Conservation (phyloP, 2,797 vertebrate genomes). For the Sebastes kiyomatsui region DNA sequence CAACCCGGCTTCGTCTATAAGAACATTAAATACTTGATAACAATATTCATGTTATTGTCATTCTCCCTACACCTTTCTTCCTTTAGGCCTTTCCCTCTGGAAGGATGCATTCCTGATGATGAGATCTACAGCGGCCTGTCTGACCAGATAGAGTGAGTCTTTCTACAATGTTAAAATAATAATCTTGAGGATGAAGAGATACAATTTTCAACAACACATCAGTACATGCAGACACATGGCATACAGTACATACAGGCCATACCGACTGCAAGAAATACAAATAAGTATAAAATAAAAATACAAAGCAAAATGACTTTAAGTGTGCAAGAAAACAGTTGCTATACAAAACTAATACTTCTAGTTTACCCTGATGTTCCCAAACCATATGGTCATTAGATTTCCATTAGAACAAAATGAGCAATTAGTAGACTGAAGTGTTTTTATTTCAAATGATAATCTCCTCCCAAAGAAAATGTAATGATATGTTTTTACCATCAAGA, state of each 20-base stretch:
- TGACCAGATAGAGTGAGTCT: slow-evolving; percentile 92
- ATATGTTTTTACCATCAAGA: not conserved
- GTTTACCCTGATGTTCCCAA: too few species aligned
- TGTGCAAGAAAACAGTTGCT: not conserved
- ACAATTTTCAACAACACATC: not conserved
- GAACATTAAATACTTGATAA: not conserved
- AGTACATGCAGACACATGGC: not conserved
- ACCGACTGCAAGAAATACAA: not conserved
- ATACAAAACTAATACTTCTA: not conserved
- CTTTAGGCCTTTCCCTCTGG: slow-evolving; percentile 88
- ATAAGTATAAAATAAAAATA: not conserved
- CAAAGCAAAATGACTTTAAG: too few species aligned
- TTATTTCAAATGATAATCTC: not conserved
- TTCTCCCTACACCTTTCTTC: not conserved
- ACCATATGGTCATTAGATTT: not conserved
- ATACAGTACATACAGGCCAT: not conserved
- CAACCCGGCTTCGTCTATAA: not conserved
- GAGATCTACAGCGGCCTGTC: slow-evolving; percentile 94
- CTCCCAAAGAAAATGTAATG: not conserved
- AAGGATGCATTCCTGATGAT: slow-evolving; percentile 85
- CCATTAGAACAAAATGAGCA: not conserved
- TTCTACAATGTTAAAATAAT: not conserved
- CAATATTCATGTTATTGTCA: not conserved
- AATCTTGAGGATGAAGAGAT: not conserved
- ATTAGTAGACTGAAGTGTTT: not conserved